Base-by-base conservation (phyloP, 2,797 vertebrate genomes). In the Tenualosa thibaudeaui region DNA sequence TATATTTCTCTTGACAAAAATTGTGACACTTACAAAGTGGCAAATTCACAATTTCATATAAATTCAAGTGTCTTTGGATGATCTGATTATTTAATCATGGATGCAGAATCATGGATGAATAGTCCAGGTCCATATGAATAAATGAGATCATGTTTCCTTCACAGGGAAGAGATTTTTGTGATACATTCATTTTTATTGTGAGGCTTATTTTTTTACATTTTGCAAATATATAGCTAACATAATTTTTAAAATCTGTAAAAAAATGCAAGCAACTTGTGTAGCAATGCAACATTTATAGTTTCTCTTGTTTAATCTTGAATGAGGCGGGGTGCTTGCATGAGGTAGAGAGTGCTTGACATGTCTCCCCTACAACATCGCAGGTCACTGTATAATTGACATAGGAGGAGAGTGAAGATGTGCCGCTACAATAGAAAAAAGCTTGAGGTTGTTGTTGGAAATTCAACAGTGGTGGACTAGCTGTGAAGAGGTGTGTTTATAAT, bases 391-490 rank as follows among this genome's bases (percentile, higher is more conserved):
- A 65, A 65, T 26, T 31, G 62, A 3, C 62, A 75, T 75, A 19
- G 31, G 37, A 19, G 12, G 68, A 37, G 37, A 75, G 13, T 75
- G 68, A 75, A 19, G 68, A 75, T 37, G 17, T 15, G 68, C 10
- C 15, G 13, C 31, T 43, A 13, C 31, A 40, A 75, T 37, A 26
- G 37, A 75, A 75, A 68, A 75, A 37, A 15, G 31, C 31, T 75
- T 17, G 17, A 75, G 31, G 68, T 43, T 46, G 71, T 8, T 78
- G 37, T 43, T 78, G 71, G 15, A 2, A 43, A 22, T 78, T 3
- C 71, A 78, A 40, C 71, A 78, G 71, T 8, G 6, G 68, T 75
- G 43, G 40, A 78, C 71, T 78, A 43, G 40, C 71, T 71, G 37
- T 71, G 26, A 65, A 65, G 26, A 65, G 24, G n/a, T 37, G 24